Evolutionary conservation across 1,140 invertebrate genomes (phyloP).

Genomic region (Sycophila sp.): DNA sequence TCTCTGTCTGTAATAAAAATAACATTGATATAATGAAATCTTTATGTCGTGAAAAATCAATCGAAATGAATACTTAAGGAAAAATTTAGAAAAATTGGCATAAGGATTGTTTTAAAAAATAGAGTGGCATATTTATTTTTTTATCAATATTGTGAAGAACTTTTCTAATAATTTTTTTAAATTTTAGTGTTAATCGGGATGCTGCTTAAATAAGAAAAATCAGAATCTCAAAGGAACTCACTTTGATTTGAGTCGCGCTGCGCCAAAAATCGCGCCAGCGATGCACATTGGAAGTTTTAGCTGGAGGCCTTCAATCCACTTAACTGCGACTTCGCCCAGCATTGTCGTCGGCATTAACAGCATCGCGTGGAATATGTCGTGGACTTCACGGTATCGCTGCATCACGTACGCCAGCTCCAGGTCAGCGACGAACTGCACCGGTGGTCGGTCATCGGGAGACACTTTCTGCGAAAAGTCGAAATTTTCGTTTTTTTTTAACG

Average conservation of each 20-base stretch:
- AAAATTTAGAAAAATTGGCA: too few relatives aligned
- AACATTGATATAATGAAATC: too few relatives aligned
- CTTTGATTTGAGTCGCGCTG: constrained; percentile 82
- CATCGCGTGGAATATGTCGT: constrained; percentile 93
- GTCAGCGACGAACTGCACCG: constrained; percentile 93
- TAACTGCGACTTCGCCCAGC: constrained; percentile 93
- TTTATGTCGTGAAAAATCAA: constrained; percentile 45
- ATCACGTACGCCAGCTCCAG: constrained; percentile 93
- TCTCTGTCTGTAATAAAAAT: constrained; percentile 80
- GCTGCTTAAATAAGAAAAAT: too few relatives aligned
- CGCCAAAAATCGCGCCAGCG: constrained; percentile 86
- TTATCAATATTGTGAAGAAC: too few relatives aligned
- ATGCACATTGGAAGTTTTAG: constrained; percentile 91
- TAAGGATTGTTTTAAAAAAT: too few relatives aligned
- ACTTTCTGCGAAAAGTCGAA: constrained; percentile 83
- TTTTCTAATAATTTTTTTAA: too few relatives aligned
- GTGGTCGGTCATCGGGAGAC: constrained; percentile 89
- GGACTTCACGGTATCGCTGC: constrained; percentile 95
- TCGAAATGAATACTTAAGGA: not conserved
- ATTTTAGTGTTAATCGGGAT: too few relatives aligned
- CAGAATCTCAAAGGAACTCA: too few relatives aligned
- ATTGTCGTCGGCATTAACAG: constrained; percentile 96
- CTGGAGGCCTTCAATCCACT: constrained; percentile 97
- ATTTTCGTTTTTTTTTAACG: too few relatives aligned
- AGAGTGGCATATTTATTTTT: too few relatives aligned